Evolutionary conservation across 2,797 vertebrate species (phyloP).

Genomic region (Xerus rutilus): DNA sequence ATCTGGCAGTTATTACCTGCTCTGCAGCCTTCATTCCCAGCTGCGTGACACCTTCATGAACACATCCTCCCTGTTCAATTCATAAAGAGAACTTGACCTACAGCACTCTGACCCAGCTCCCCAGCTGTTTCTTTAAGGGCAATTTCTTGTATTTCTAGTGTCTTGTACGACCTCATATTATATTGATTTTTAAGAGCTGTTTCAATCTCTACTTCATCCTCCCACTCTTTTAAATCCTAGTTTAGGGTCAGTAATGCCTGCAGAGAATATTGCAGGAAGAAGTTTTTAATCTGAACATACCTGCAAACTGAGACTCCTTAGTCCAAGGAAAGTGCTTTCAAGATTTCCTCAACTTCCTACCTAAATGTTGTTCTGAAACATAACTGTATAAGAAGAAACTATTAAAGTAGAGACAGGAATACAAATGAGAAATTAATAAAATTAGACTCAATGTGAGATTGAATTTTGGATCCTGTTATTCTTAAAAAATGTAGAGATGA

Average conservation of each 20-base stretch:
- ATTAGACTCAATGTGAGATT: conserved; percentile 5
- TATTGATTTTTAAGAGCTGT: conserved; percentile 74
- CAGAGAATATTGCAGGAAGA: conserved; percentile 48
- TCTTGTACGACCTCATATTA: conserved; percentile 68
- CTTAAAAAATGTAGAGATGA: background rate
- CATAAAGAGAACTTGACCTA: conserved; percentile 42
- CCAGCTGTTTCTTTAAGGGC: conserved; percentile 63
- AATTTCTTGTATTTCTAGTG: conserved; percentile 60
- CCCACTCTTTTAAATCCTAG: conserved; percentile 13
- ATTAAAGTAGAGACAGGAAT: background rate
- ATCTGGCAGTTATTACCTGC: background rate
- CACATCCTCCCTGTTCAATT: background rate
- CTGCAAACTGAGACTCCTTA: conserved; percentile 35
- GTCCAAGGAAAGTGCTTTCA: background rate
- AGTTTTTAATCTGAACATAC: conserved; percentile 57
- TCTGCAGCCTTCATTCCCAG: background rate
- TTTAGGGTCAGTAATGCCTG: conserved; percentile 59
- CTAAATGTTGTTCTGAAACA: conserved; percentile 24
- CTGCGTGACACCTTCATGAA: background rate
- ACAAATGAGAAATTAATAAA: conserved; percentile 51
- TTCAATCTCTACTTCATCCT: conserved; percentile 70
- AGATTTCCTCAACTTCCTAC: conserved; percentile 35
- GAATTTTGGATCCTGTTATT: background rate
- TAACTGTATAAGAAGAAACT: background rate
- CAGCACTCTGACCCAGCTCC: conserved; percentile 27